These are phyloP conservation scores for Ondatra zibethicus DNA, from an alignment of 2,113 vertebrate genomes.

Conservation along the genomic window DNA sequence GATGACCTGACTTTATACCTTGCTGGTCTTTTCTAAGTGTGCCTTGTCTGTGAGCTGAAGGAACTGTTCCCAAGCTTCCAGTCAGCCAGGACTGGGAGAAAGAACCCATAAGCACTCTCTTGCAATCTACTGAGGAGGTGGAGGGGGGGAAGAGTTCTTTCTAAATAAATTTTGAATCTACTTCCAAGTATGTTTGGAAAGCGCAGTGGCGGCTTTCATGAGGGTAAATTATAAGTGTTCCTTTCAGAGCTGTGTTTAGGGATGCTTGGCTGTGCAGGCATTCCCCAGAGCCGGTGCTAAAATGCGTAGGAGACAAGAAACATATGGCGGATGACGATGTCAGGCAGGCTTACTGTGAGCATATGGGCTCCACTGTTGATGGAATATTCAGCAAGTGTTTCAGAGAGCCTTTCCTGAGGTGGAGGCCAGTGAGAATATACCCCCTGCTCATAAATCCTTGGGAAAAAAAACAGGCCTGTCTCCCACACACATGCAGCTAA, in stretches of 20 bases:
- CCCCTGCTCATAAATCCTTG: slow-evolving; percentile 77
- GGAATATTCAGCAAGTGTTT: slow-evolving; percentile 35
- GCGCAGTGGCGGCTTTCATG: slow-evolving; percentile 28
- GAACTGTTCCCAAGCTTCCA: slow-evolving; percentile 14
- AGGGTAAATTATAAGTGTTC: slow-evolving; percentile 57
- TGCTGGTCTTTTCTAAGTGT: background rate
- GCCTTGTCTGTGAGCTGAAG: background rate
- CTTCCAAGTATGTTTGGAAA: slow-evolving; percentile 71
- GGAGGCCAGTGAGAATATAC: slow-evolving; percentile 53
- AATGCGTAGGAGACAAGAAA: slow-evolving; percentile 71
- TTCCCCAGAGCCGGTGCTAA: slow-evolving; percentile 40
- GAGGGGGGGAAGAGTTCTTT: slow-evolving; percentile 2
- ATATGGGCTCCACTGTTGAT: slow-evolving; percentile 49
- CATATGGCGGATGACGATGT: slow-evolving; percentile 53
- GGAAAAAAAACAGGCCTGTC: slow-evolving; percentile 27
- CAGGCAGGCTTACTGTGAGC: slow-evolving; percentile 35
- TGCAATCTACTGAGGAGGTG: background rate
- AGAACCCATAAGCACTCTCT: slow-evolving; percentile 52
- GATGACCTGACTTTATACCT: background rate
- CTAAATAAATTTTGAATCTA: slow-evolving; percentile 76
- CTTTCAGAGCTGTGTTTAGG: slow-evolving; percentile 29
- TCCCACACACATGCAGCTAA: slow-evolving; percentile 44
- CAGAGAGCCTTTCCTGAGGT: slow-evolving; percentile 64
- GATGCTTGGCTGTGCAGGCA: slow-evolving; percentile 34
- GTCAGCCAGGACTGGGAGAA: background rate